These are phyloP conservation scores for Ctenomys sociabilis DNA, from an alignment of 2,113 vertebrate species.

Conservation along the genomic window DNA sequence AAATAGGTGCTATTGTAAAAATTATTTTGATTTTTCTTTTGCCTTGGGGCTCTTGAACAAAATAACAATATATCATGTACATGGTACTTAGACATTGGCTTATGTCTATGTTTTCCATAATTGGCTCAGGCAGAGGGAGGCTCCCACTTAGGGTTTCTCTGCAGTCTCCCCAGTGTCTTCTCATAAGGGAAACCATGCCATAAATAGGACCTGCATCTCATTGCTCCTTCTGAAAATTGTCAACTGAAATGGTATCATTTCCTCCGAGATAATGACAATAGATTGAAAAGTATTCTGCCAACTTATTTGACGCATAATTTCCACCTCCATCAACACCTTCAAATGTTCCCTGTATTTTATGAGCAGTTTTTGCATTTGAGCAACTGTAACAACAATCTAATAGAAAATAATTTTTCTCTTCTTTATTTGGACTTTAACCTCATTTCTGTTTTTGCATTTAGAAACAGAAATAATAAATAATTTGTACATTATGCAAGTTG, in stretches of 20 bases:
- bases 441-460: conserved; percentile 45
- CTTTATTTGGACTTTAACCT: conserved; percentile 54
- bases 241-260: conserved; percentile 64
- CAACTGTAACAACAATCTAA: conserved; percentile 63
- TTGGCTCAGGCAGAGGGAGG: conserved; percentile 59
- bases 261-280: conserved; percentile 71
- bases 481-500: background rate
- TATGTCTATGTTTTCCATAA: conserved; percentile 77
- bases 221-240: conserved; percentile 56
- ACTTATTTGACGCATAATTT: conserved; percentile 72
- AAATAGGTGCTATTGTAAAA: conserved; percentile 79
- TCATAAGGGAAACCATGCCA: conserved; percentile 54
- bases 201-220: conserved; percentile 67
- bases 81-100: conserved; percentile 63
- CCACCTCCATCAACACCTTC: conserved; percentile 54
- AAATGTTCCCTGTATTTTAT: conserved; percentile 53
- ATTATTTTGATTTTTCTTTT: conserved; percentile 81
- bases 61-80: conserved; percentile 74
- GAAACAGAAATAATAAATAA: too few relatives aligned
- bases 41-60: conserved; percentile 72
- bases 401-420: conserved; percentile 54
- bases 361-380: conserved; percentile 67
- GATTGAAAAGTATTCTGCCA: conserved; percentile 73
- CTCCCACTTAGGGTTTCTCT: conserved; percentile 35
- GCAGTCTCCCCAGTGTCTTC: conserved; percentile 46